Evolutionary conservation across 2,888 invertebrate species (phyloP), one percentile per base, ranked within the genome.

Genomic region (Ophion obscuratus): DNA sequence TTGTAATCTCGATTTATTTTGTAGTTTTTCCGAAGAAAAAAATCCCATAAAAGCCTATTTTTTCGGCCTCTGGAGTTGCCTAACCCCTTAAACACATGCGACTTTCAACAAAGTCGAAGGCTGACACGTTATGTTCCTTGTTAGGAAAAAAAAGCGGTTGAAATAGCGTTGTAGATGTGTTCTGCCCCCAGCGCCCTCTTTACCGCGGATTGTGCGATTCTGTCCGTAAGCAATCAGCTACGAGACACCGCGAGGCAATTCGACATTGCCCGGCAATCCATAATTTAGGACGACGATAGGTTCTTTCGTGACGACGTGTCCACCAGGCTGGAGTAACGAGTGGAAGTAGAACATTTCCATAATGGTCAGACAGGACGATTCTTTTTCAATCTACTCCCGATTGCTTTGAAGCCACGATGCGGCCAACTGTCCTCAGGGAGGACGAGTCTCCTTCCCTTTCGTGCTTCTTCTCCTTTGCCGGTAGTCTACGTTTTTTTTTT

Each of bases 401-500:
- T 70, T 17, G 17, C 27, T 53, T 53, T 53, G 27, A 27, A 11
- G 24, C 27, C 27, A 17, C n/a, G 47, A 9, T 40, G 17, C 27
- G 31, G n/a, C 2, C 27, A 17, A 17, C 27, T 27, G 24, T 47
- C 75, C 64, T 64, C 47, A 27, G 62, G 44, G 61, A 74, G 57
- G 44, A 44, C 44, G 20, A 68, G 27, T 76, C 47, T 14, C 70
- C 7, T 20, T 24, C 59, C 71, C 73, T 11, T 73, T 40, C n/a
- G 59, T 67, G 20, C 7, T 59, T 77, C 61, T 61, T 10, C 27
- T 71, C 66, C 57, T 40, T 70, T 62, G 10, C 36, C 27, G 11
- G 24, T 7, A 47, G 47, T 71, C n/a, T 66, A 11, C 27, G n/a
- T n/a, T 68, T 66, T 78, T 59, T 78, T 68, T 20, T 44, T 14